A percentile compares a stretch with the other conserved stretches of the same genome.
These are phyloP conservation scores for Psettodes erumei DNA, from an alignment of 2,113 vertebrate species.

Conservation along the genomic window DNA sequence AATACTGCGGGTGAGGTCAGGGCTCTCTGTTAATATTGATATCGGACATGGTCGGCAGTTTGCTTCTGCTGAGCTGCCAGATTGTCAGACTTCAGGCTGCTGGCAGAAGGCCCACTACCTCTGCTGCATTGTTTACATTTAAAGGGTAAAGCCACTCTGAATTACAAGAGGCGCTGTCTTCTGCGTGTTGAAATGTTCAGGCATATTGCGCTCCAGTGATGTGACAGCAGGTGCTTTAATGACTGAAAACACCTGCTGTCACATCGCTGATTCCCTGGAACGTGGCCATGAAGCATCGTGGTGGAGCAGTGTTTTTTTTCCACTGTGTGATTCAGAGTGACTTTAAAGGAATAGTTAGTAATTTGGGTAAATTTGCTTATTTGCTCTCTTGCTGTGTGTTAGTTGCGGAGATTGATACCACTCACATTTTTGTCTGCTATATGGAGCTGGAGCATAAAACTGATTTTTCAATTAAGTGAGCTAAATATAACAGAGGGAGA, in stretches of 20 bases:
- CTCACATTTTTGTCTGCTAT: not conserved
- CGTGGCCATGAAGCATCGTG: constrained; percentile 6
- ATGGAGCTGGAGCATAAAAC: not conserved
- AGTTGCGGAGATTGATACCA: constrained; percentile 18
- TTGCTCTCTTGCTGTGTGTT: not conserved
- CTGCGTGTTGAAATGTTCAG: constrained; percentile 1
- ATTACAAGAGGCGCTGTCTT: not conserved
- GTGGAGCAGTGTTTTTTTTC: not conserved
- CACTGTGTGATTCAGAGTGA: constrained; percentile 3
- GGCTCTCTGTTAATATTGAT: constrained; percentile 46
- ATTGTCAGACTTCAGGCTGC: constrained; percentile 73
- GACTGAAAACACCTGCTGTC: constrained; percentile 18
- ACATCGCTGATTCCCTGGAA: not conserved
- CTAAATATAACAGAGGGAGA: not conserved
- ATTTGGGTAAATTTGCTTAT: not conserved
- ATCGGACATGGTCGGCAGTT: constrained; percentile 57
- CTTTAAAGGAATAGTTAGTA: not conserved
- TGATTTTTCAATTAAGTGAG: not conserved
- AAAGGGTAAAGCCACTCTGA: constrained; percentile 38
- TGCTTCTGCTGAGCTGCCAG: constrained; percentile 73
- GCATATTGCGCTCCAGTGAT: not conserved
- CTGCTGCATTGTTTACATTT: constrained; percentile 79
- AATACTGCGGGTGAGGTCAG: constrained; percentile 36
- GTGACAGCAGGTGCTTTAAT: constrained; percentile 18
- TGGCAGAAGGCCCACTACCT: constrained; percentile 65